These are phyloP conservation scores for Nomia melanderi DNA, from an alignment of 1,140 invertebrate species.

Conservation along the genomic window DNA sequence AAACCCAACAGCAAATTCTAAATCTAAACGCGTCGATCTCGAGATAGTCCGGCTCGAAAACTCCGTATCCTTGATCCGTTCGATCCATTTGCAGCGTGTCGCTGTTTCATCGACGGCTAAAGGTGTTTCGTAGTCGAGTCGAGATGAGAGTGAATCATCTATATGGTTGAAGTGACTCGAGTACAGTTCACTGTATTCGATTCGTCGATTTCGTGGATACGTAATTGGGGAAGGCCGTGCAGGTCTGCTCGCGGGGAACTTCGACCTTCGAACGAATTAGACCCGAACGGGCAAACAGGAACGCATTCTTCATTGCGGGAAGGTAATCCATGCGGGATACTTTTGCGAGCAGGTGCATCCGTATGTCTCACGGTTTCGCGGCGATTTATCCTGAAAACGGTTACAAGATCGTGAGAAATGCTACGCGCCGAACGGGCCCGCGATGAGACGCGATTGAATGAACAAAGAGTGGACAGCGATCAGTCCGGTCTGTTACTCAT, in stretches of 20 bases:
- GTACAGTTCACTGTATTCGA: conserved; percentile 22
- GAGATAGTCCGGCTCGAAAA: neutral
- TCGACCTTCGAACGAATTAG: conserved; percentile 27
- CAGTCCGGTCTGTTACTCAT: neutral
- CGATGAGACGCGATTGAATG: neutral
- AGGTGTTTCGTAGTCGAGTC: conserved; percentile 9
- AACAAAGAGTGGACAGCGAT: too few species aligned
- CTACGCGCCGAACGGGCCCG: too few species aligned
- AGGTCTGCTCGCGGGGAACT: too few species aligned
- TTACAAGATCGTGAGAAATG: conserved; percentile 27
- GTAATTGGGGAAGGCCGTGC: conserved; percentile 20
- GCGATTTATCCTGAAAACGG: neutral
- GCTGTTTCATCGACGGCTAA: neutral
- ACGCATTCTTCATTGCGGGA: conserved; percentile 5
- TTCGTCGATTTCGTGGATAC: conserved; percentile 28
- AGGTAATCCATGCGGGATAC: neutral
- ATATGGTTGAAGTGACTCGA: conserved; percentile 12
- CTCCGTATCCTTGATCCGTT: neutral
- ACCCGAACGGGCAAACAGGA: neutral
- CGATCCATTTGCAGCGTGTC: neutral
- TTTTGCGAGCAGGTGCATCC: conserved; percentile 2
- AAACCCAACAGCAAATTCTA: neutral
- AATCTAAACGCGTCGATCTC: neutral
- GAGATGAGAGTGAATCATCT: conserved; percentile 26
- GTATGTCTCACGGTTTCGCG: neutral